Base-by-base conservation (phyloP, 2,113 vertebrate species). In the Esox niger region DNA sequence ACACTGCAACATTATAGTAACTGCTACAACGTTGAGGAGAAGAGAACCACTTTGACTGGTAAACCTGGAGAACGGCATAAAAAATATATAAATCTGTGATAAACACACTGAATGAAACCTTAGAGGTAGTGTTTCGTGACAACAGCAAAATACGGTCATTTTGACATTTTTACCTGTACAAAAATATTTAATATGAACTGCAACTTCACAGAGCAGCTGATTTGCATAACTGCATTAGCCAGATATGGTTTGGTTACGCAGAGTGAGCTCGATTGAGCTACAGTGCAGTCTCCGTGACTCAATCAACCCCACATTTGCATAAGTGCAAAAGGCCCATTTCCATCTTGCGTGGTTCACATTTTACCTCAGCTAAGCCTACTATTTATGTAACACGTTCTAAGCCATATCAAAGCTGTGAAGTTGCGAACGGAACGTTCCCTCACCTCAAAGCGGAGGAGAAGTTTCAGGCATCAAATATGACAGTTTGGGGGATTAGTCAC, bases 211-310 rank as follows among this genome's bases (percentile, higher is more conserved):
- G 30, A 21, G 74, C 57, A 52, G 62, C 52, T 29, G 49, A 79
- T 80, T 79, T 71, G 47, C 71, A 76, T 71, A 77, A 79, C 75
- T 77, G 69, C 23, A 57, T 67, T 30, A 58, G 61, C 66, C 70
- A 33, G 55, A 30, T 20, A 54, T 61, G 74, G 60, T 10, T 35
- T 69, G 61, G 65, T 69, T 47, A 43, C 62, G 66, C 20, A 25
- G 55, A n/a, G 49, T 23, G 49, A 7, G 21, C 49, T 69, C 55
- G 52, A 56, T 55, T 54, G 32, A 71, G 73, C 59, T 52, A 21
- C 72, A 61, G 20, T 35, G 60, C 56, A 62, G 6, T 62, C 56
- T 49, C 3, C 62, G 58, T 58, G 71, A 63, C 68, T 73, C 70
- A 56, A 49, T 83, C 73, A 77, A 79, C 68, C 55, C 58, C 62